Evolutionary conservation across 2,797 vertebrate genomes (phyloP).

Genomic region (Aldrovandia affinis): DNA sequence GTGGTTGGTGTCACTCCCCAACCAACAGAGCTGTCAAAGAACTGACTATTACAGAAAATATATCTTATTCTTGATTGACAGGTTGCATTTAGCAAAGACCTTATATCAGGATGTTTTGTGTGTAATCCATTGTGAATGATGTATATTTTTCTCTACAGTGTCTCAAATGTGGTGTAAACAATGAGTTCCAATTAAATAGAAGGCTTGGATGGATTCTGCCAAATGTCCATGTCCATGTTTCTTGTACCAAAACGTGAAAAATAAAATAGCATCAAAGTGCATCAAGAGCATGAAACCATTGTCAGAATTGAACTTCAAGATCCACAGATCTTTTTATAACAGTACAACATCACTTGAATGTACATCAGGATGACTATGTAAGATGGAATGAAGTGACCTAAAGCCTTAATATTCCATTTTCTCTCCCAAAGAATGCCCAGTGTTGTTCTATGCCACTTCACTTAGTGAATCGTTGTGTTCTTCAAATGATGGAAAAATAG

Average conservation of each 20-base stretch:
- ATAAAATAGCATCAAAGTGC: neutral
- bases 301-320: neutral
- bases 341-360: constrained; percentile 1
- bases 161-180: neutral
- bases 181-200: neutral
- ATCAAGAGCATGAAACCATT: neutral
- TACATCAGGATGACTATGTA: constrained; percentile 3
- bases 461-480: neutral
- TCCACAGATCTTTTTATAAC: neutral
- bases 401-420: neutral
- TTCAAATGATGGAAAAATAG: neutral
- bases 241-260: neutral
- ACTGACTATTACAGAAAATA: neutral
- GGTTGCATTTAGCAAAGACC: neutral
- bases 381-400: neutral
- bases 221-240: neutral
- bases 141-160: neutral
- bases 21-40: neutral
- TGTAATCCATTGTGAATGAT: neutral
- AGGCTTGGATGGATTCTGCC: neutral
- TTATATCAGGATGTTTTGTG: neutral
- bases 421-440: neutral
- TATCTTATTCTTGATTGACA: neutral
- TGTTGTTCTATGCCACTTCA: neutral
- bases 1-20: neutral